A percentile compares a stretch with the other conserved stretches of the same genome.
Conservation (phyloP, 2,113 vertebrate genomes). For the Mixornis gularis region DNA sequence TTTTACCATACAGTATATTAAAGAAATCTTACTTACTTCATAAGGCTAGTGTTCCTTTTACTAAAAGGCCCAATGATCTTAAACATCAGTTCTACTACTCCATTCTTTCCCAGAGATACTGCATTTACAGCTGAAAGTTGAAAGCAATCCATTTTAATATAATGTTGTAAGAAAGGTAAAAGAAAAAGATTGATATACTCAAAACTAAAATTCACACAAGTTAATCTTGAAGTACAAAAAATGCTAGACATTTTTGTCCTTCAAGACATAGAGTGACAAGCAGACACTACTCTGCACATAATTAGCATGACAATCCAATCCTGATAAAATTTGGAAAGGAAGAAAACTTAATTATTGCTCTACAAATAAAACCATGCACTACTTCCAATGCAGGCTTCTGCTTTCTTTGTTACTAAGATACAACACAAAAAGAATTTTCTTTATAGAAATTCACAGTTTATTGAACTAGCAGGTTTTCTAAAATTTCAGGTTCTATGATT, state of each 20-base stretch:
- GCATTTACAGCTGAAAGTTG: slow-evolving; percentile 87
- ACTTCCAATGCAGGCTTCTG: background rate
- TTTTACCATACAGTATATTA: background rate
- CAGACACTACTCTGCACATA: background rate
- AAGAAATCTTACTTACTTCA: slow-evolving; percentile 82
- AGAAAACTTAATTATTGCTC: background rate
- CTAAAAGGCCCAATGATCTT: slow-evolving; percentile 89
- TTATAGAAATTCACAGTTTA: background rate
- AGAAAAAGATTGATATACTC: background rate
- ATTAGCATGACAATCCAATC: background rate
- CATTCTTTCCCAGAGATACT: slow-evolving; percentile 90
- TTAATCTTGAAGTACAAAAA: background rate
- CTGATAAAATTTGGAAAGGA: background rate
- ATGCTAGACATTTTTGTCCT: background rate
- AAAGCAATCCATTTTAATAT: background rate
- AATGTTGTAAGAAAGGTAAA: background rate
- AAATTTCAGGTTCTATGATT: background rate
- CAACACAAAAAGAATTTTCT: background rate
- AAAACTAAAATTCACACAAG: background rate
- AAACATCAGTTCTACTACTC: slow-evolving; percentile 90
- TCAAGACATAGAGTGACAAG: background rate
- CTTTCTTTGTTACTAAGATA: background rate
- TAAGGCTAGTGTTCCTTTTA: slow-evolving; percentile 89
- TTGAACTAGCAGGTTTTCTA: background rate
- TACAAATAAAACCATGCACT: background rate